Base-by-base conservation (phyloP, 37 sponge, comb jelly and placozoan genomes). In the Oopsacas minuta region DNA sequence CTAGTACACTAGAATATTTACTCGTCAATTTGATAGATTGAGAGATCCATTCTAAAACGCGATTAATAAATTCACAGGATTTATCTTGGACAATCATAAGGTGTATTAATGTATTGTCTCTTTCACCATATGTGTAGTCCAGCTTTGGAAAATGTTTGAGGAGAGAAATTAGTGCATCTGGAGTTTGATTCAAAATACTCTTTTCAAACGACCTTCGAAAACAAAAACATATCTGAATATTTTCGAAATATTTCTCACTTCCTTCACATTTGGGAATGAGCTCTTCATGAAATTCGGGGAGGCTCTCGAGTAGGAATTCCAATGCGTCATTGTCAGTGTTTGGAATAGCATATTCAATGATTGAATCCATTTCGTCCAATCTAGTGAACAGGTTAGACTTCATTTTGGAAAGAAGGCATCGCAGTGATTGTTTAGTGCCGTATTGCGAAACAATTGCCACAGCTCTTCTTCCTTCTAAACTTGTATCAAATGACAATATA, bases 151-250 rank as follows among this genome's bases (percentile, higher is more conserved):
- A 61, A 61, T 25, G 28, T 10, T n/a, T 10, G 30, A 61, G 75
- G 28, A 61, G 75, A 61, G 75, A 61, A 61, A 61, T 61, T 34
- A 61, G 75, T 61, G 75, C 75, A 25, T 12, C 28, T 61, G 75
- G 30, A 20, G 75, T 25, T n/a, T 3, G 1, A 34, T 61, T 61
- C 22, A 34, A 61, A 61, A 61, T 61, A 61, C 75, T 61, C 28
- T 32, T 32, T n/a, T 25, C 28, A 25, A 61, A 61, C 22, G 75
- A 61, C 7, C 28, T 61, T n/a, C 28, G 22, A 34, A 61, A n/a
- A 12, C 75, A 61, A 5, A n/a, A 61, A n/a, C 75, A 61, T 7
- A 61, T 61, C 28, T 12, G 7, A 61, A n/a, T 12, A 61, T 61
- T n/a, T 61, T 61, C 75, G 7, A 34, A 61, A 3, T 7, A 3